Base-by-base conservation (phyloP, 1,140 invertebrate species). In the Phortica variegata region DNA sequence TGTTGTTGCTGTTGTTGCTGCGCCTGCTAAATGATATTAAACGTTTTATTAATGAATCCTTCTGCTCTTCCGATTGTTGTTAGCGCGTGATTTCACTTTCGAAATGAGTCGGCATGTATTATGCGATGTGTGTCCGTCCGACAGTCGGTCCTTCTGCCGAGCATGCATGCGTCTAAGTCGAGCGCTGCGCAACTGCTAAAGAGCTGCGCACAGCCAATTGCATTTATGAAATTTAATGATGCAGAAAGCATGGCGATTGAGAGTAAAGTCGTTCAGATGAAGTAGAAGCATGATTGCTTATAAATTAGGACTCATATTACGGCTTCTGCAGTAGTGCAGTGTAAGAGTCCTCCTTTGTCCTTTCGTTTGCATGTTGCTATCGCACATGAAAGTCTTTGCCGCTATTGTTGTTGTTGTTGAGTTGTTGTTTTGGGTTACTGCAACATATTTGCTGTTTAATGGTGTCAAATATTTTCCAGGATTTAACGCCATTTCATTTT, bases 1-100 rank as follows among this genome's bases (percentile, higher is more conserved):
- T 41, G 23, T n/a, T n/a, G n/a, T n/a, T 68, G 47, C 63, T 63
- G 51, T 60, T 53, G 62, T 63, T 60, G 56, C 62, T 41, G 23
- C 37, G 56, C 41, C 49, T 38, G 59, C 49, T 66, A 60, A 41
- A 60, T 60, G 50, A 65, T 69, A 68, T 68, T 68, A 68, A 62
- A 68, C 57, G 68, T 66, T 63, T 68, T 68, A 68, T 68, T 68
- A 68, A 68, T 68, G 63, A 68, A 68, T 68, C 63, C 63, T 63
- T 66, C 68, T 54, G n/a, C n/a, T n/a, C n/a, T n/a, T n/a, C n/a
- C n/a, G n/a, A n/a, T n/a, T 60, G 63, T 66, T 68, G 62, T 66
- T 66, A 68, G 62, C 62, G 56, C 60, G 63, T 68, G 63, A 68
- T 68, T 68, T 68, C 60, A 49, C 57, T 63, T 63, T 66, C 63